These are phyloP conservation scores for Plagodis pulveraria DNA, from an alignment of 2,888 invertebrate species.

Conservation along the genomic window DNA sequence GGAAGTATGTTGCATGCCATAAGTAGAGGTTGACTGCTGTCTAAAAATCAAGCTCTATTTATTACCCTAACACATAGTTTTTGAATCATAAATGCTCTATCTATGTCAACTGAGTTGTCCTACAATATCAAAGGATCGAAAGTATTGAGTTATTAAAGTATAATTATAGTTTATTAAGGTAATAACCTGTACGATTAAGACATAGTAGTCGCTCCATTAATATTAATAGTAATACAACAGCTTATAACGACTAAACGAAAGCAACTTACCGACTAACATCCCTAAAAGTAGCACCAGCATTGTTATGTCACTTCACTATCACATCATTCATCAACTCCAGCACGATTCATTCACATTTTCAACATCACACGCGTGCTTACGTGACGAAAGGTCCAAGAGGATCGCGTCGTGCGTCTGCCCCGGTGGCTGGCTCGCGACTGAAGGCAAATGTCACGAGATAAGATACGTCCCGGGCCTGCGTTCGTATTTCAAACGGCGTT, in stretches of 20 bases:
- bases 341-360: conserved; percentile 22
- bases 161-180: too few species aligned
- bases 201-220: background rate
- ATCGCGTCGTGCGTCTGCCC: conserved; percentile 17
- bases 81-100: too few species aligned
- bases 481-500: conserved; percentile 27
- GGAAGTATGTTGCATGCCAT: too few species aligned
- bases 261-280: conserved; percentile 26
- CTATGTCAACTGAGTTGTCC: too few species aligned
- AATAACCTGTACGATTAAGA: background rate
- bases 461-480: conserved; percentile 25
- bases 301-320: conserved; percentile 26
- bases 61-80: too few species aligned
- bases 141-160: too few species aligned
- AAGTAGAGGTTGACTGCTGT: too few species aligned
- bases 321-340: conserved; percentile 25
- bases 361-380: conserved; percentile 22
- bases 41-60: too few species aligned
- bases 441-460: conserved; percentile 28
- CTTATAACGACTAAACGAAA: background rate
- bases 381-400: background rate
- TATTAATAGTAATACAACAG: background rate
- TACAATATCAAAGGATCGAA: too few species aligned
- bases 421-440: conserved; percentile 16
- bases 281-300: conserved; percentile 29